Percentiles rank a stretch among this genome's conserved stretches.
Evolutionary conservation across 1,140 invertebrate genomes (phyloP).

Genomic region (Drosophila biarmipes): DNA sequence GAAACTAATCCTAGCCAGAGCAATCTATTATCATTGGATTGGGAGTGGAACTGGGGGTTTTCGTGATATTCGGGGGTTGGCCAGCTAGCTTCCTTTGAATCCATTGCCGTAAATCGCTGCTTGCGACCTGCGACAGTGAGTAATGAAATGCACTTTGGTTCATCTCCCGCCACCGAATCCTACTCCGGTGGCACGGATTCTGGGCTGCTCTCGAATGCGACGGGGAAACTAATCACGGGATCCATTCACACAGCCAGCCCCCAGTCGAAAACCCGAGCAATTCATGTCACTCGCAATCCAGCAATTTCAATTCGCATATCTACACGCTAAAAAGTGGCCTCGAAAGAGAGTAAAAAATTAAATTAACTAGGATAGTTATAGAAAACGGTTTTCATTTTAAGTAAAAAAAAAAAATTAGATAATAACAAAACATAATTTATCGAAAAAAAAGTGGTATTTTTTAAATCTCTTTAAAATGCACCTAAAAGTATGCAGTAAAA

Average conservation of each 20-base stretch:
- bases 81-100: constrained; percentile 14
- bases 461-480: no score
- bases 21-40: constrained; percentile 67
- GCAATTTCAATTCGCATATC: constrained; percentile 67
- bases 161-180: constrained; percentile 55
- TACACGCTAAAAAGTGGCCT: not conserved
- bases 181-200: constrained; percentile 29
- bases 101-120: constrained; percentile 50
- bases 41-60: constrained; percentile 12
- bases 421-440: not conserved
- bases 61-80: not conserved
- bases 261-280: constrained; percentile 36
- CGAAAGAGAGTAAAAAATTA: not conserved
- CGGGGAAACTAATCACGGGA: constrained; percentile 69
- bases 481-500: no score
- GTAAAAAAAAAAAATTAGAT: not conserved
- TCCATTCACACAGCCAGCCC: constrained; percentile 38
- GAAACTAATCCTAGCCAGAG: constrained; percentile 58
- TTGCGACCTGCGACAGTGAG: constrained; percentile 66
- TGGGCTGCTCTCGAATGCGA: constrained; percentile 17
- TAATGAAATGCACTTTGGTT: constrained; percentile 78
- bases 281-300: constrained; percentile 56
- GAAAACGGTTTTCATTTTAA: not conserved
- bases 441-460: not conserved
- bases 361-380: no score